Evolutionary conservation across 64 coral and sea anemone species (phyloP), one percentile per base, ranked within the genome.

Genomic region (Montipora sp.): DNA sequence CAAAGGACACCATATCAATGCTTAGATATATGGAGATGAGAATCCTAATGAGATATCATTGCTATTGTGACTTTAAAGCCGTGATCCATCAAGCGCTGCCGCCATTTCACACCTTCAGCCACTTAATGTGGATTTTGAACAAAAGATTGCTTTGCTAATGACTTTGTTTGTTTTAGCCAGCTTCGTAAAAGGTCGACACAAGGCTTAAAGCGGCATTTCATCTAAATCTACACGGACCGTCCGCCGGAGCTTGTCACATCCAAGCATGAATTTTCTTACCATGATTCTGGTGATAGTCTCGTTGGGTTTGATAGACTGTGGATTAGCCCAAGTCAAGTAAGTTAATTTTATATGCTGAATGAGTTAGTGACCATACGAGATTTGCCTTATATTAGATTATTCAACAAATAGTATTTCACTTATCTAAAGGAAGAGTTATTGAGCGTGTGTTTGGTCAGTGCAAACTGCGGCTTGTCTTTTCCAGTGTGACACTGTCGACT

Each of bases 41-140:
- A 85, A 85, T 85, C 71, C 47, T 70, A 85, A 85, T 85, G 63
- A 85, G 65, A 71, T 85, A 85, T 68, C 82, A 85, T 68, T 46
- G 65, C 63, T 72, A 85, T 85, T 85, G 47, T 85, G 19, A 71
- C 36, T 49, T 49, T 68, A 84, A 85, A 18, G 18, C 47, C 5
- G 6, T 7, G 2, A 44, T 48, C 47, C 43, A 47, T 48, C 45
- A 2, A 24, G 9, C 16, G 9, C 22, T 72, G 82, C 82, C 82
- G 82, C 45, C 82, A 48, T 21, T 48, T 70, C 45, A 70, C 82
- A 69, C 65, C 18, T 70, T 63, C 61, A 10, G 61, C 82, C 61
- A 69, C 82, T 85, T 47, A 60, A 3, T 43, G 57, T 2, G 12
- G 43, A 16, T 84, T 61, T 70, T 22, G 65, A 20, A 85, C 65